Base-by-base conservation (phyloP, 2,888 invertebrate species). In the Seladonia tumulorum region DNA sequence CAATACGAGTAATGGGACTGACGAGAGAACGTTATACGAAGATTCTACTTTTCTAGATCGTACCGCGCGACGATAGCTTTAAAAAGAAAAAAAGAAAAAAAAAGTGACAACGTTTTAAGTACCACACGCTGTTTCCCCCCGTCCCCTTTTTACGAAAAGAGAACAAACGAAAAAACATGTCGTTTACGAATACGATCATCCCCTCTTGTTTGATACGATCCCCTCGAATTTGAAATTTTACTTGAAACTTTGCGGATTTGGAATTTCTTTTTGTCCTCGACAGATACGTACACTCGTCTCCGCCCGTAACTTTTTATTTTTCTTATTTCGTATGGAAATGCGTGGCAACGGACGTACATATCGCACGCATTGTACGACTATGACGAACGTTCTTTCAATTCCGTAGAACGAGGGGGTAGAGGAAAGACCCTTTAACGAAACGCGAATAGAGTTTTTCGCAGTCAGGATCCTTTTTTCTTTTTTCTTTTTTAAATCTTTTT, bases 1-100 rank as follows among this genome's bases (percentile, higher is more conserved):
- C 83, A 87, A 86, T 87, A 87, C 22, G 53, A 82, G 53, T 60
- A 80, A 66, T 63, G 68, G 79, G 81, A 82, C 73, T 82, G 79
- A 80, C 70, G 49, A 74, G 49, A 47, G 57, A 47, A 79, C 60
- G 53, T 80, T 73, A 42, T 57, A 45, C 35, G 29, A 73, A 35
- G 71, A 70, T 42, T 63, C 25, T 75, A n/a, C n/a, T n/a, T 25
- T 78, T 79, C 70, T 79, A 74, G 35, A 78, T 79, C 74, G 70
- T 76, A 82, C 35, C 82, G 53, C 60, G 70, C n/a, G n/a, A 76
- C 49, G 71, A 82, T 85, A 80, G 85, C 76, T 87, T 87, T 85
- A 85, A 85, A 35, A 35, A 5, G 35, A 35, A 35, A 35, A 35
- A 35, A 35, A 35, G 35, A 35, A 35, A 72, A 66, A 29, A 68